Evolutionary conservation across 2,888 invertebrate species (phyloP).

Genomic region (Siphlonurus alternatus): DNA sequence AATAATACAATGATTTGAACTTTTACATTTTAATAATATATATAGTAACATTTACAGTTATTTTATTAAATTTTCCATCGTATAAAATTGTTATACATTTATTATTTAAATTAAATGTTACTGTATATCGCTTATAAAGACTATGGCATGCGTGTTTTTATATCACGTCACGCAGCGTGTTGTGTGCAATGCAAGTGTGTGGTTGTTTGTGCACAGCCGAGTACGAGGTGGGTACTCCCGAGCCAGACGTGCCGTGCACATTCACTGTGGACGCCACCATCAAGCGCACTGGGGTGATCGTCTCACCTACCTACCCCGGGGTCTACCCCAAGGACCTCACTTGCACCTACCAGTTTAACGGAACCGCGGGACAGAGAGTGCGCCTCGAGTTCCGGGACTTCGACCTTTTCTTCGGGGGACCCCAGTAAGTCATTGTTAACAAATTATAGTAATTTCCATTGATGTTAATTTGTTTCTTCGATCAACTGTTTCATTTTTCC

Average conservation of each 20-base stretch:
- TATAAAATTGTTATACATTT: too few relatives aligned
- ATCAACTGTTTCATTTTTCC: not conserved
- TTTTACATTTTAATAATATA: too few relatives aligned
- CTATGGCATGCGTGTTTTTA: too few relatives aligned
- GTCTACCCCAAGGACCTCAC: constrained; percentile 92
- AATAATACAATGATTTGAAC: too few relatives aligned
- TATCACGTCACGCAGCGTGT: not conserved
- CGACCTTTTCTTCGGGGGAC: constrained; percentile 95
- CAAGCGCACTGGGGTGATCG: constrained; percentile 64
- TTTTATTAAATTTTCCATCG: too few relatives aligned
- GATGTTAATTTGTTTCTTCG: not conserved
- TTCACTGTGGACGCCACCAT: constrained; percentile 61
- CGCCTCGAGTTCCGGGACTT: constrained; percentile 94
- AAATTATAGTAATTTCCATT: not conserved
- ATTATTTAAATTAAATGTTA: too few relatives aligned
- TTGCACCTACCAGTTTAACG: constrained; percentile 87
- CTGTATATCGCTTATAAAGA: too few relatives aligned
- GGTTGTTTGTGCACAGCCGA: constrained; percentile 38
- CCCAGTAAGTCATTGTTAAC: constrained; percentile 69
- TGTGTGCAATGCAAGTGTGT: not conserved
- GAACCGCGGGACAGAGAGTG: constrained; percentile 69
- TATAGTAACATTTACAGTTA: too few relatives aligned
- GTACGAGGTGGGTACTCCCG: constrained; percentile 80
- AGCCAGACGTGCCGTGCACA: constrained; percentile 73
- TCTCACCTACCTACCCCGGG: constrained; percentile 98